Evolutionary conservation across 1,140 invertebrate species (phyloP).

Genomic region (Drosophila ambigua): DNA sequence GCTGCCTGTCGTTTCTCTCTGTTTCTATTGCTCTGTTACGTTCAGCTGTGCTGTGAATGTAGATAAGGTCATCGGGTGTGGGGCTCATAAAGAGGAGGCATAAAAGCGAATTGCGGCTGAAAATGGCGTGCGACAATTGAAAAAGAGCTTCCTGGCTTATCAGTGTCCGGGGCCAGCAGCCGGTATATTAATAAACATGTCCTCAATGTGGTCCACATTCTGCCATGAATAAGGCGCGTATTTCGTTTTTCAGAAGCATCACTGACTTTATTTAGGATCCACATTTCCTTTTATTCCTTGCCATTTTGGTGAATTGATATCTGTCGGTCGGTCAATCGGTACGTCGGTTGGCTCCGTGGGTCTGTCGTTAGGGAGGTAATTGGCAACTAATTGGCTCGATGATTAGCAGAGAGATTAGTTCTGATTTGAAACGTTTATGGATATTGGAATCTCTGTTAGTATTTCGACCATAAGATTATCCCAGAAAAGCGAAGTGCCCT

Average conservation of each 20-base stretch:
- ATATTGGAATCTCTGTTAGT: too few relatives aligned
- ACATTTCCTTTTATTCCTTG: too few relatives aligned
- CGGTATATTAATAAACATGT: slow-evolving; percentile 41
- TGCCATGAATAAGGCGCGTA: slow-evolving; percentile 20
- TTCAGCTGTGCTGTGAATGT: slow-evolving; percentile 32
- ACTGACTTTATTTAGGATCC: background rate
- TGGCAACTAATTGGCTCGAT: slow-evolving; percentile 69
- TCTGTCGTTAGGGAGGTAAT: slow-evolving; percentile 67
- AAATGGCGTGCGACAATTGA: slow-evolving; percentile 35
- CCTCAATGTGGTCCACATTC: slow-evolving; percentile 29
- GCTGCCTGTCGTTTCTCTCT: too few relatives aligned
- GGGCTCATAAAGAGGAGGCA: slow-evolving; percentile 60
- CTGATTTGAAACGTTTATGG: slow-evolving; percentile 29
- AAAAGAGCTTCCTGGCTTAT: slow-evolving; percentile 20
- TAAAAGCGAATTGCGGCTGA: slow-evolving; percentile 57
- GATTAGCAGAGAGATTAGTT: slow-evolving; percentile 29
- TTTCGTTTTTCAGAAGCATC: slow-evolving; percentile 7
- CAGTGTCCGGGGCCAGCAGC: slow-evolving; percentile 8
- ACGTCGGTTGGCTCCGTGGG: slow-evolving; percentile 7
- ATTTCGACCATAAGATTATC: background rate
- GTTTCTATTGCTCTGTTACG: too few relatives aligned
- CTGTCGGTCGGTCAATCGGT: slow-evolving; percentile 22
- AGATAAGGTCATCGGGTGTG: slow-evolving; percentile 65
- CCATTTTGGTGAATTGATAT: slow-evolving; percentile 50
- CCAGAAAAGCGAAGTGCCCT: too few relatives aligned